Evolutionary conservation across 2,797 vertebrate species (phyloP).

Genomic region (Cryptoprocta ferox): DNA sequence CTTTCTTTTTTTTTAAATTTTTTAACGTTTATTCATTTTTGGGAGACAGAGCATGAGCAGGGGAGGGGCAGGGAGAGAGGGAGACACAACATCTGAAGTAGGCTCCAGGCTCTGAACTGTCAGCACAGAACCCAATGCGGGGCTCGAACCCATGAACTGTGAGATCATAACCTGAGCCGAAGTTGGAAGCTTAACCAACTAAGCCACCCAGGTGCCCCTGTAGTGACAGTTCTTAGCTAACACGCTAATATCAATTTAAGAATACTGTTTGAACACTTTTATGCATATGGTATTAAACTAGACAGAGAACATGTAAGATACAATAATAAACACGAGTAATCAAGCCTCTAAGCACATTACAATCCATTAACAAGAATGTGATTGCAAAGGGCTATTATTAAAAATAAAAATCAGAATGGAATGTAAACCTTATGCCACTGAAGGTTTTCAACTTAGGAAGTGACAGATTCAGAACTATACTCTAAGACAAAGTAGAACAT

Average conservation of each 20-base stretch:
- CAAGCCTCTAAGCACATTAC: not conserved
- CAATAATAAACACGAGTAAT: not conserved
- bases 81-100: no score
- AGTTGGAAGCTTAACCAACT: no score
- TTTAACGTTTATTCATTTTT: no score
- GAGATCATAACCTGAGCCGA: no score
- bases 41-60: no score
- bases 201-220: not conserved
- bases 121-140: no score
- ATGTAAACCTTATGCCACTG: not conserved
- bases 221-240: not conserved
- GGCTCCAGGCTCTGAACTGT: no score
- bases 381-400: not conserved
- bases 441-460: not conserved
- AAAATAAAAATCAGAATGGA: not conserved
- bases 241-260: not conserved
- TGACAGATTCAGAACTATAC: not conserved
- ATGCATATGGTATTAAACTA: not conserved
- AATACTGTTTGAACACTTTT: slow-evolving; percentile 22
- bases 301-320: not conserved
- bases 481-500: not conserved
- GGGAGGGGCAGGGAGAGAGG: no score
- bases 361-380: not conserved
- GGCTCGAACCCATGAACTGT: no score
- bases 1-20: not conserved